Percentiles rank a stretch among this genome's conserved stretches.
These are phyloP conservation scores for Chydorus sphaericus DNA, from an alignment of 2,888 invertebrate genomes.

Conservation along the genomic window DNA sequence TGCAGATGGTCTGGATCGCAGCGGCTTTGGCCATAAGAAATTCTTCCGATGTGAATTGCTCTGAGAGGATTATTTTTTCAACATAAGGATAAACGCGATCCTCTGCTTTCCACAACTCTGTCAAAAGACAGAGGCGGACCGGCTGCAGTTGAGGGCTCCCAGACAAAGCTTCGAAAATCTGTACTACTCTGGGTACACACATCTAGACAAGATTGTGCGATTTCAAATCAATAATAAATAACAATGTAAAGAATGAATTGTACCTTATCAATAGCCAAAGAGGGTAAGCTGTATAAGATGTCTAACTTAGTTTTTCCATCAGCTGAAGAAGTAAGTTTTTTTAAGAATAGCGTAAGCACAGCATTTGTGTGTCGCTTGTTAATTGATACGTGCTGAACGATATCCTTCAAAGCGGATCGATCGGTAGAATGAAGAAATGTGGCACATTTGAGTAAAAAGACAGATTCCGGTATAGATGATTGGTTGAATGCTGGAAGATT, in stretches of 20 bases:
- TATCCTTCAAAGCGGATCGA: not conserved
- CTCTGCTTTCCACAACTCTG: slow-evolving; percentile 6
- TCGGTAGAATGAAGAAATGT: not conserved
- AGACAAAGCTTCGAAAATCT: slow-evolving; percentile 2
- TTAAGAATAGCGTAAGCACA: not conserved
- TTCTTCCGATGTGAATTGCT: not conserved
- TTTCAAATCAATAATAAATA: not conserved
- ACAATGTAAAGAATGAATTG: not conserved
- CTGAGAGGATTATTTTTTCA: not conserved
- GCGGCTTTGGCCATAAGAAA: slow-evolving; percentile 1
- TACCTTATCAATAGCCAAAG: not conserved
- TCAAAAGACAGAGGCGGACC: not conserved
- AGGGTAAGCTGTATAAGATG: not conserved
- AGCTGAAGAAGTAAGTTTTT: not conserved
- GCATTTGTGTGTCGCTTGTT: not conserved
- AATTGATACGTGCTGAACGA: not conserved
- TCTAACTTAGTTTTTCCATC: not conserved
- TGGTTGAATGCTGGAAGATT: not conserved
- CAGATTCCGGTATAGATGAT: not conserved
- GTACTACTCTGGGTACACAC: slow-evolving; percentile 3
- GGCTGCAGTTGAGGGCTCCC: not conserved
- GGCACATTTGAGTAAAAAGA: not conserved
- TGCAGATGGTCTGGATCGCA: not conserved
- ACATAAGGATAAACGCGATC: slow-evolving; percentile 2
- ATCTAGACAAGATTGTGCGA: not conserved